Conservation (phyloP, 2,888 invertebrate genomes). For the Trichogramma dendrolimi region DNA sequence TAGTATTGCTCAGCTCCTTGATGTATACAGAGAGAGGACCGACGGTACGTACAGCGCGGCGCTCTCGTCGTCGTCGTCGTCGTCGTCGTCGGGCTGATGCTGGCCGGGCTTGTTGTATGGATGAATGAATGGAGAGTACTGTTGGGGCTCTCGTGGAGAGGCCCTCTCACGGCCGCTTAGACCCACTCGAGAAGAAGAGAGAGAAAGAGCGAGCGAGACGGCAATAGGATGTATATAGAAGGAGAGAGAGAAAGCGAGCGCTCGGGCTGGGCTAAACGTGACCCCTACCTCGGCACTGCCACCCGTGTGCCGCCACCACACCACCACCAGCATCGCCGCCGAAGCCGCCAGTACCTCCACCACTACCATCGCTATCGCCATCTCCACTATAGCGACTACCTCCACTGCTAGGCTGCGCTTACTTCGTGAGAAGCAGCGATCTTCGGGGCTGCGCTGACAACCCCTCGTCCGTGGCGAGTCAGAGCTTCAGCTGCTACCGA, state of each 20-base stretch:
- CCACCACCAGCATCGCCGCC: neutral
- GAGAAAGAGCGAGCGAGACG: constrained; percentile 37
- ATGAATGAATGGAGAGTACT: constrained; percentile 48
- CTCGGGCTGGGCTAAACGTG: constrained; percentile 6
- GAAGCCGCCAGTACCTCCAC: constrained; percentile 29
- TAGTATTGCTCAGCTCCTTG: neutral
- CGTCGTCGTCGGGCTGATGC: constrained; percentile 28
- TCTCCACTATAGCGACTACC: neutral
- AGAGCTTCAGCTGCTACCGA: constrained; percentile 2
- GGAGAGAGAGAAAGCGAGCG: constrained; percentile 36
- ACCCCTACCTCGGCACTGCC: neutral
- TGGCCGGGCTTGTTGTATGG: constrained; percentile 33
- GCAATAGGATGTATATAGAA: constrained; percentile 17
- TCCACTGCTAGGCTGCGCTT: neutral
- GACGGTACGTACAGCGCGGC: constrained; percentile 18
- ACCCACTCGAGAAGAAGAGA: constrained; percentile 49
- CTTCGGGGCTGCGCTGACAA: too few relatives aligned
- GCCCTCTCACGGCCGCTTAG: constrained; percentile 53
- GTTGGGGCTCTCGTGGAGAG: constrained; percentile 52
- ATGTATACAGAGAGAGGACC: constrained; percentile 13
- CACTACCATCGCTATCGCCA: neutral
- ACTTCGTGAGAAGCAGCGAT: too few relatives aligned
- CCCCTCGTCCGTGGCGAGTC: too few relatives aligned
- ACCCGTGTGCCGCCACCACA: neutral
- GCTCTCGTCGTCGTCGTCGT: constrained; percentile 12